These are phyloP conservation scores for Ceratosolen fusciceps DNA, from an alignment of 1,140 invertebrate genomes.

Conservation along the genomic window DNA sequence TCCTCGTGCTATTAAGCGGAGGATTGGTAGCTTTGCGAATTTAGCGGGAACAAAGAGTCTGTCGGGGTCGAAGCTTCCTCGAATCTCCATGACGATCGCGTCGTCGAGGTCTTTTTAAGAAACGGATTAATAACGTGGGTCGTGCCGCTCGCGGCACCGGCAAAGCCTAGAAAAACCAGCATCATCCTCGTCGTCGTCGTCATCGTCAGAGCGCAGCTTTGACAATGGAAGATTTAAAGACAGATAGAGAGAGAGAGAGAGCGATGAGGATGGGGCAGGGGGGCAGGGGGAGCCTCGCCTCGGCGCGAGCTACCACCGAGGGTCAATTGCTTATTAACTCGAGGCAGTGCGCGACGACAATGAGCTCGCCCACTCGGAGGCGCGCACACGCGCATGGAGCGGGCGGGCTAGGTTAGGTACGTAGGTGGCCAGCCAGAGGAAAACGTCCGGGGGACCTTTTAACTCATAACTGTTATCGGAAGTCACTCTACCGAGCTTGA, in stretches of 20 bases:
- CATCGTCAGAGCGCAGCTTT: not conserved
- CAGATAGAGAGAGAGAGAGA: too few species aligned
- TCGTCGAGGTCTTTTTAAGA: slow-evolving; percentile 23
- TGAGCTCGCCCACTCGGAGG: not conserved
- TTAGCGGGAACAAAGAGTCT: too few species aligned
- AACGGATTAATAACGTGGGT: slow-evolving; percentile 29
- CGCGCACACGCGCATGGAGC: not conserved
- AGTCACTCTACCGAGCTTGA: slow-evolving; percentile 50
- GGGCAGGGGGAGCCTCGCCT: too few species aligned
- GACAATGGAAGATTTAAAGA: slow-evolving; percentile 61
- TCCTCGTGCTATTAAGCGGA: too few species aligned
- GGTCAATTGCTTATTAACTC: slow-evolving; percentile 71
- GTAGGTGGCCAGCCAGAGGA: not conserved
- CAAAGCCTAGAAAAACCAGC: too few species aligned
- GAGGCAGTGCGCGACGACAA: not conserved
- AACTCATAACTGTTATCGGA: slow-evolving; percentile 53
- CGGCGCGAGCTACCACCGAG: slow-evolving; percentile 49
- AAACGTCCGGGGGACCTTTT: slow-evolving; percentile 23
- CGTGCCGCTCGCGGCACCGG: not conserved
- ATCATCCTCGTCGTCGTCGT: not conserved
- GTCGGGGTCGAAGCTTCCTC: too few species aligned
- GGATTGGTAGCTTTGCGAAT: too few species aligned
- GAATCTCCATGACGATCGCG: not conserved
- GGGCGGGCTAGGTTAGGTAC: not conserved
- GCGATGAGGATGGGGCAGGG: too few species aligned